A percentile compares a stretch with the other conserved stretches of the same genome.
These are phyloP conservation scores for Semnopithecus entellus DNA, from an alignment of 2,113 vertebrate genomes.

Conservation along the genomic window DNA sequence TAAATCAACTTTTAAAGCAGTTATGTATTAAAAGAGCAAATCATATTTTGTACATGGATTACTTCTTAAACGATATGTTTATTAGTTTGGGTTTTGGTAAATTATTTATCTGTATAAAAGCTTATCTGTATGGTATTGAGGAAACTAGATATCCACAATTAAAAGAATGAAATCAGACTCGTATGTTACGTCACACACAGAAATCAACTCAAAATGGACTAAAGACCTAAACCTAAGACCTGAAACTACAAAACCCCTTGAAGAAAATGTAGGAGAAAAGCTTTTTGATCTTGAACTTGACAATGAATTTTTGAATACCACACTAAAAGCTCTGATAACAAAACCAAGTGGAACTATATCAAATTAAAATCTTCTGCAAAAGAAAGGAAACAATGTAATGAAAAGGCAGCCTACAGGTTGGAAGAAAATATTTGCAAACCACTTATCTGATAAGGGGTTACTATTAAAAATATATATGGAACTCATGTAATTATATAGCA, in stretches of 20 bases:
- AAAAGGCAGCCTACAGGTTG: neutral
- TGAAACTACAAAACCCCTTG: neutral
- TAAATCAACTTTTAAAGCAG: neutral
- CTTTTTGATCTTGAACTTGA: neutral
- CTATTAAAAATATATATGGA: neutral
- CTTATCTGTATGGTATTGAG: neutral
- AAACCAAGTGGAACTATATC: neutral
- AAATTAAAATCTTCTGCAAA: neutral
- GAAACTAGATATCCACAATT: neutral
- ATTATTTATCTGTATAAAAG: neutral
- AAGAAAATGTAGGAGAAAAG: neutral
- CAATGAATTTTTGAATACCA: neutral
- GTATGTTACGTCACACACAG: neutral
- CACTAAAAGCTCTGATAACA: neutral
- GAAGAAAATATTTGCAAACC: neutral
- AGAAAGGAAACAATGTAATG: neutral
- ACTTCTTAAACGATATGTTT: neutral
- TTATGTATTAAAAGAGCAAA: neutral
- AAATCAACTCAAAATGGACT: neutral
- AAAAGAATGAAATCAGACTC: neutral
- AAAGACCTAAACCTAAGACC: neutral
- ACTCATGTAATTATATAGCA: neutral
- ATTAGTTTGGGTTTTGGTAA: neutral
- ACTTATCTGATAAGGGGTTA: neutral
- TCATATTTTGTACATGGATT: neutral